These are phyloP conservation scores for Pogoniulus pusillus DNA, from an alignment of 2,797 vertebrate genomes.

Conservation along the genomic window DNA sequence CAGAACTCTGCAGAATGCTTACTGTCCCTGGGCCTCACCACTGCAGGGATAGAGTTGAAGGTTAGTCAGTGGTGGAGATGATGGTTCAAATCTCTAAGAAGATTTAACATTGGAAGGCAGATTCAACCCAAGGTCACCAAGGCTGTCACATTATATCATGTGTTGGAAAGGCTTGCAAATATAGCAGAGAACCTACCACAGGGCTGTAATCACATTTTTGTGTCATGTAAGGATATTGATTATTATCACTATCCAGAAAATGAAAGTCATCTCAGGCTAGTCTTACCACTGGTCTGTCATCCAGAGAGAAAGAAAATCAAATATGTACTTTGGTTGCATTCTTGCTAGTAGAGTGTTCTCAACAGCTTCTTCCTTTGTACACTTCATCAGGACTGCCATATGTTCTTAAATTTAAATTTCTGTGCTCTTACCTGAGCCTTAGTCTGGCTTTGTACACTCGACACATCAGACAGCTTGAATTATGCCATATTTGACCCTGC, in stretches of 20 bases:
- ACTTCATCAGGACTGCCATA: background rate
- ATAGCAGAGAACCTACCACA: background rate
- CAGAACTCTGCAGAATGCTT: background rate
- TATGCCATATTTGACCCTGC: background rate
- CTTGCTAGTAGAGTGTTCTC: background rate
- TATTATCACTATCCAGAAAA: background rate
- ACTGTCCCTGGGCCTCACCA: background rate
- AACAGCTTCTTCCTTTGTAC: background rate
- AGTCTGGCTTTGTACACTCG: background rate
- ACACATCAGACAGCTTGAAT: background rate
- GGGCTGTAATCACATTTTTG: background rate
- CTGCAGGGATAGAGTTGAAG: background rate
- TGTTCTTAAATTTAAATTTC: background rate
- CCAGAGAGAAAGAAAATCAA: background rate
- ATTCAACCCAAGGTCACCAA: background rate
- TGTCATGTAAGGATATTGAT: background rate
- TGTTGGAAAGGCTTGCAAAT: background rate
- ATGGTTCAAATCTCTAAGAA: background rate
- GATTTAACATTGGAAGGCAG: background rate
- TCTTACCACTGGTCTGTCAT: background rate
- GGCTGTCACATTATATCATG: background rate
- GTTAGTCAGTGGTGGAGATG: accelerated
- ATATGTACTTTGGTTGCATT: background rate
- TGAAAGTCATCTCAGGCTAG: background rate
- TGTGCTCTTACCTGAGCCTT: background rate